Evolutionary conservation across 2,113 vertebrate species (phyloP), one percentile per base, ranked within the genome.

Genomic region (Macroglossus sobrinus): DNA sequence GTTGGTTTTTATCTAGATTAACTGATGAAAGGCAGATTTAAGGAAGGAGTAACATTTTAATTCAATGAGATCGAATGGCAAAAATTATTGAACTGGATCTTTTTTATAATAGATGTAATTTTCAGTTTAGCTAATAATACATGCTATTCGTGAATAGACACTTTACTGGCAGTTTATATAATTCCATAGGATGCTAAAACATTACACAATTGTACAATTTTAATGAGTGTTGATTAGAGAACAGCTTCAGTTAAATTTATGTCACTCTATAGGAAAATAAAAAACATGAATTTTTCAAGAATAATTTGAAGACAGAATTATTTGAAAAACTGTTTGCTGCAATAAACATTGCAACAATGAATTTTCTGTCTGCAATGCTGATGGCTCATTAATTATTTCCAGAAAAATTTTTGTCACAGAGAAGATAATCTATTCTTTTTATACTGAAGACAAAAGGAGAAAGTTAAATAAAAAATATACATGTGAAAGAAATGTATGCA

Each of bases 201-300:
- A n/a, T 81, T 87, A 86, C 45, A 92, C n/a, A 47, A 57, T 91
- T 95, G 95, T 97, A 82, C 28, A 96, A 66, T 78, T 66, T 84
- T 97, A 97, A 94, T 94, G 38, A 97, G 57, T 97, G 97, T 96
- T 93, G 96, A 97, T 97, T 59, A 97, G 69, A 96, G 43, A 75
- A 21, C 7, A 82, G 69, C 50, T 87, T 96, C 92, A 87, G 66
- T 64, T 69, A 97, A 79, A 95, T 97, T 98, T 97, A 93, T 96
- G 19, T 47, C 74, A 26, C 53, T 50, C 68, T 94, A 14, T 50
- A 85, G 57, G 45, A 96, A 63, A 72, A 82, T 63, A 59, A 64
- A 90, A 98, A 95, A 59, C 26, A 64, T 71, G 63, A 64, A 61
- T 96, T 97, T 97, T 92, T 95, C n/a, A 94, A 79, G 28, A 79